Percentiles rank a stretch among this genome's conserved stretches.
Evolutionary conservation across 92 coral and sea anemone genomes (phyloP).

Genomic region (Montipora capitata): DNA sequence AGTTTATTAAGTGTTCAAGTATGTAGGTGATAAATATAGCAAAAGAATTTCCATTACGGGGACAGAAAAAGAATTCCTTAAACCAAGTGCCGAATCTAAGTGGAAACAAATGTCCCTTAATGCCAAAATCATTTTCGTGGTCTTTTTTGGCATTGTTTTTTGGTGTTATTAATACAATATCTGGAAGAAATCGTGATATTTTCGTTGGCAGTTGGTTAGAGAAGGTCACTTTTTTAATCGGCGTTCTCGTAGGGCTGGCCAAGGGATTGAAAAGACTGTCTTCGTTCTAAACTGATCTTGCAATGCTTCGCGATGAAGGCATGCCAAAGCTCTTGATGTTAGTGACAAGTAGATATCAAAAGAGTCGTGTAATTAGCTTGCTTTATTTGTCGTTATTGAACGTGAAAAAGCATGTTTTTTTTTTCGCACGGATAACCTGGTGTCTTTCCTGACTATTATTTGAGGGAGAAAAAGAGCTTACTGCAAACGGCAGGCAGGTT

Average conservation of each 20-base stretch:
- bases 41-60: background rate
- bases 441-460: too few relatives aligned
- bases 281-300: background rate
- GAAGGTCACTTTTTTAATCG: background rate
- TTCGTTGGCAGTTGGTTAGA: background rate
- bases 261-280: background rate
- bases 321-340: constrained; percentile 9
- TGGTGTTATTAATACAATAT: background rate
- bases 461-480: too few relatives aligned
- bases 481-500: too few relatives aligned
- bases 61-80: background rate
- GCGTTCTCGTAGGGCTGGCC: background rate
- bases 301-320: background rate
- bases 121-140: too few relatives aligned
- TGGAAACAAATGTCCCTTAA: constrained; percentile 33
- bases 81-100: background rate
- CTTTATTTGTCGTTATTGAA: background rate
- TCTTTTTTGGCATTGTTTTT: background rate
- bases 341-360: background rate
- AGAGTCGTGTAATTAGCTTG: background rate
- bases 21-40: background rate
- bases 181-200: too few relatives aligned
- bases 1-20: constrained; percentile 26
- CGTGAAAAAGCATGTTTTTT: background rate
- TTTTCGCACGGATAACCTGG: background rate